Conservation (phyloP, 2,888 invertebrate species). For the Rutpela maculata region DNA sequence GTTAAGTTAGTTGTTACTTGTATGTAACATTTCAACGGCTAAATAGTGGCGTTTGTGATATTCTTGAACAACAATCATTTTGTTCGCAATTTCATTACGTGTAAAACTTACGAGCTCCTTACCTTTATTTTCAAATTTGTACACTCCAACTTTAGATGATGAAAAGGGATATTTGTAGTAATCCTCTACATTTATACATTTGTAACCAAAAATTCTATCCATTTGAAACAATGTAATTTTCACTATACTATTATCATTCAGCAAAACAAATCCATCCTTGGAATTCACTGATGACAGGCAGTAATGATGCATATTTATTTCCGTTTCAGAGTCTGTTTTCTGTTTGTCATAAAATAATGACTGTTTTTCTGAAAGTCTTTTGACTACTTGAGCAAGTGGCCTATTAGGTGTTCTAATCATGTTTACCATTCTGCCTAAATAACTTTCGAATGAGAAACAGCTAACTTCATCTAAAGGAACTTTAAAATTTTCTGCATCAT, state of each 20-base stretch:
- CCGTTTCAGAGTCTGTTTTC: neutral
- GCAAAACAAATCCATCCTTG: neutral
- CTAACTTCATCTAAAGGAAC: conserved; percentile 18
- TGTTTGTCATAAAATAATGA: conserved; percentile 33
- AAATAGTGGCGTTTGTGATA: no score
- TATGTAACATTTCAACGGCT: no score
- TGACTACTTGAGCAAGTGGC: conserved; percentile 46
- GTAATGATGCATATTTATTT: neutral
- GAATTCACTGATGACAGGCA: neutral
- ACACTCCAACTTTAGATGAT: neutral
- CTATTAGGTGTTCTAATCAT: conserved; percentile 46
- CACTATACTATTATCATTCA: neutral
- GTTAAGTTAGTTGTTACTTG: no score
- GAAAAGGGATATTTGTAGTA: neutral
- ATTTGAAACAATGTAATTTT: neutral
- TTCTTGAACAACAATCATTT: no score
- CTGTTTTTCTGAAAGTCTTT: conserved; percentile 40
- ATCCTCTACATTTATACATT: neutral
- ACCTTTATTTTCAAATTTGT: neutral
- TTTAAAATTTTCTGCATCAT: conserved; percentile 20
- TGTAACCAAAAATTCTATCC: neutral
- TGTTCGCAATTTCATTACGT: no score
- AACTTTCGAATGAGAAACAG: conserved; percentile 49
- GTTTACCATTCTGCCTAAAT: conserved; percentile 41
- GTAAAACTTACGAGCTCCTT: no score